Evolutionary conservation across 2,888 invertebrate species (phyloP), one percentile per base, ranked within the genome.

Genomic region (Platycheirus rosarum): DNA sequence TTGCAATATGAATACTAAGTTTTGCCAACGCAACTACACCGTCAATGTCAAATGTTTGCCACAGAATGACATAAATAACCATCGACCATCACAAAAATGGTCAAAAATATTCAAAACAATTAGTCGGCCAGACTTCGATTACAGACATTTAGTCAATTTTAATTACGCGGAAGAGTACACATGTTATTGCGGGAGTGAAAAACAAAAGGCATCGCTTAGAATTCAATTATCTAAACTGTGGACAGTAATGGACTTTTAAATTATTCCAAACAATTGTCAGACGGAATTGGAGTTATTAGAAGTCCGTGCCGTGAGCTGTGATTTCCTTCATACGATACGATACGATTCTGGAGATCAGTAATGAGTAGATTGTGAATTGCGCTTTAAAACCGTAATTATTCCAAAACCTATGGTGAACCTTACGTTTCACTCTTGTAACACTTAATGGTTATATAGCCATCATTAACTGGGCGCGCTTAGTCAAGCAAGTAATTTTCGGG

Each of bases 271-370:
- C 18, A 8, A 26, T 26, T 4, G 26, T 26, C 26, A 37, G n/a
- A 26, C n/a, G n/a, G n/a, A n/a, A n/a, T n/a, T n/a, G 26, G 26
- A 20, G 49, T 9, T 57, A 11, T 20, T 2, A 23, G 29, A 29
- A 14, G n/a, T n/a, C n/a, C 23, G 18, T 29, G 44, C 44, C 37
- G 20, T 69, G 44, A 14, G 16, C 11, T 32, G 11, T 13, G 62
- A 62, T 48, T 71, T 46, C 44, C 70, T 63, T 23, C 11, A 70
- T 55, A 62, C 35, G 74, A 79, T 79, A 79, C 55, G 53, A 60
- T 42, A n/a, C n/a, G n/a, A 42, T 35, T 55, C 37, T 37, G 14
- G 55, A 44, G 51, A 63, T 57, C 65, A 37, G 4, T 49, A 11
- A 20, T 68, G 42, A 73, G 55, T 35, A 29, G 14, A 16, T 5